Conservation (phyloP, 2,797 vertebrate species). For the Diplodus puntazzo region DNA sequence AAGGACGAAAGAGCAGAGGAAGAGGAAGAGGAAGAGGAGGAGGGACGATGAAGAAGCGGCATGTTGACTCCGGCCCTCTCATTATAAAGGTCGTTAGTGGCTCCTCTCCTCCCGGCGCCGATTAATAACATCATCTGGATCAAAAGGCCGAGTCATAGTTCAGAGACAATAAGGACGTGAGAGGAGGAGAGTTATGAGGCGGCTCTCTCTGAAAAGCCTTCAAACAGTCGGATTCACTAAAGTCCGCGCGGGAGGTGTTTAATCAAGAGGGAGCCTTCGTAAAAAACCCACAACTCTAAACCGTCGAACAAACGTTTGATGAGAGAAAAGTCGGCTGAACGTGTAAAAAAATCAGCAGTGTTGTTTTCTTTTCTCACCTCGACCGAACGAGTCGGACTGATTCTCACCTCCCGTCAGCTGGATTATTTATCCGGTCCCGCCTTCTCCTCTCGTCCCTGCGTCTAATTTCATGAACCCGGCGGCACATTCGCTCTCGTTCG, state of each 20-base stretch:
- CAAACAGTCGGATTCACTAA: background rate
- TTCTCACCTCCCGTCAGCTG: constrained; percentile 20
- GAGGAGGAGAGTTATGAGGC: background rate
- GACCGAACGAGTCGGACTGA: background rate
- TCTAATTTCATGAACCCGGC: constrained; percentile 45
- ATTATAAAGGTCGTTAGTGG: constrained; percentile 71
- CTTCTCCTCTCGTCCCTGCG: constrained; percentile 6
- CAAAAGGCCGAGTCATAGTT: constrained; percentile 57
- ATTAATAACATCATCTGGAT: constrained; percentile 70
- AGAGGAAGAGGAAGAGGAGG: constrained; percentile 14
- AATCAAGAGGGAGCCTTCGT: background rate
- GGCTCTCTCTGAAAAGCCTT: background rate
- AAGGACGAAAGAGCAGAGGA: constrained; percentile 11
- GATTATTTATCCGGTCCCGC: constrained; percentile 31
- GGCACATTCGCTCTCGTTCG: constrained; percentile 31
- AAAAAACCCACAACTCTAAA: background rate
- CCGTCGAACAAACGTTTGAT: constrained; percentile 16
- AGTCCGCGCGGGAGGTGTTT: background rate
- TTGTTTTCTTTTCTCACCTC: background rate
- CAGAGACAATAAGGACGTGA: constrained; percentile 56
- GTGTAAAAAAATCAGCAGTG: background rate
- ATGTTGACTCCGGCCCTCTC: constrained; percentile 54
- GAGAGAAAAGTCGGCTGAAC: background rate
- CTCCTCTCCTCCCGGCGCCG: constrained; percentile 59
- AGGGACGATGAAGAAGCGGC: constrained; percentile 30